Evolutionary conservation across 2,797 vertebrate species (phyloP), one percentile per base, ranked within the genome.

Genomic region (Columba guinea): DNA sequence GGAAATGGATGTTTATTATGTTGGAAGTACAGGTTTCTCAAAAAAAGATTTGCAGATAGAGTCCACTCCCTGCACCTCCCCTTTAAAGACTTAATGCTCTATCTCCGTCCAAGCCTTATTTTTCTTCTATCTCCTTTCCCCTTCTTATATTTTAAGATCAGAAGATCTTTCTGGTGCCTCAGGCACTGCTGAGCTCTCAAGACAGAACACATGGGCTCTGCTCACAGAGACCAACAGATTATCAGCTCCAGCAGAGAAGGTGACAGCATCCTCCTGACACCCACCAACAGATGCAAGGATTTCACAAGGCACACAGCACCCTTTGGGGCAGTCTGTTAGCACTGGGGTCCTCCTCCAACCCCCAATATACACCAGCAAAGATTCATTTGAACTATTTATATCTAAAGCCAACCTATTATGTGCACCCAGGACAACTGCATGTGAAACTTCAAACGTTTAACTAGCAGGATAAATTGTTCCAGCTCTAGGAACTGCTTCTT

Each of bases 61-160:
- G 7, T 59, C 7, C 11, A 32, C 3, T 1, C 5, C 8, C 18
- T 3, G 2, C 5, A 26, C 4, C 11, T 77, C 19, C 19, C 20
- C 3, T 62, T 60, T 58, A 13, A 76, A 59, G 24, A 20, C 2
- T 67, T 48, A 64, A 44, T 18, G 4, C 2, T 77, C 22, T 32
- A 21, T 8, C 2, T 5, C 39, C 51, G 16, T 14, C 14, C 12
- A 39, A 69, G 11, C 10, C 15, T 51, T 41, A 14, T 75, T 94
- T 90, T 74, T 59, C 41, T 79, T 34, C 15, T 62, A 6, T 62
- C 28, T 85, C 24, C 26, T 8, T 79, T 53, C 5, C 3, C 5
- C 64, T 10, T 37, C 32, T 18, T 46, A 7, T 37, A 56, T 37
- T 58, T 62, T 44, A 79, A 44, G 1, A 39, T 82, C 46, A 62